A percentile compares a stretch with the other conserved stretches of the same genome.
These are phyloP conservation scores for Montifringilla adamsi DNA, from an alignment of 2,113 vertebrate genomes.

Conservation along the genomic window DNA sequence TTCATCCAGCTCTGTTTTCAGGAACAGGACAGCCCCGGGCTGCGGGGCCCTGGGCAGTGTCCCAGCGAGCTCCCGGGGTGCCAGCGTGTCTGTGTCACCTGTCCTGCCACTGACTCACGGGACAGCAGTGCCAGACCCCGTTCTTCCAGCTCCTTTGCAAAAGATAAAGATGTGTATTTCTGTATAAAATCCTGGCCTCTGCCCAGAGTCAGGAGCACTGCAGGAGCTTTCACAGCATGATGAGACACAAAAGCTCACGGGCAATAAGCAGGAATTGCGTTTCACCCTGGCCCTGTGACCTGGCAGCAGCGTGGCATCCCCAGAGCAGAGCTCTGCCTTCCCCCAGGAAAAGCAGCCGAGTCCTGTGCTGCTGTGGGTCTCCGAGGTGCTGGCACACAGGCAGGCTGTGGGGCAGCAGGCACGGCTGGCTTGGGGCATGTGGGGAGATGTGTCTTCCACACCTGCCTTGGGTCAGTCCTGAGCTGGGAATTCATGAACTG, in stretches of 20 bases:
- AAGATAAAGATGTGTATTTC: neutral
- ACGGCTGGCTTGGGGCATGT: neutral
- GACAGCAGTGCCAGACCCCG: neutral
- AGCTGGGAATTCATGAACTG: neutral
- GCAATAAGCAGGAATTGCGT: rapidly evolving
- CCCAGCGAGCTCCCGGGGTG: neutral
- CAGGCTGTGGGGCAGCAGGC: neutral
- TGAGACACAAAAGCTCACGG: neutral
- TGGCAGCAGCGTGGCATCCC: neutral
- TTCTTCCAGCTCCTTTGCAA: neutral
- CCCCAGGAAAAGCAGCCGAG: rapidly evolving
- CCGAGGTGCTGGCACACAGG: rapidly evolving
- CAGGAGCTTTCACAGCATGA: neutral
- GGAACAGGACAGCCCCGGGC: neutral
- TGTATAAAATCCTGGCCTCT: neutral
- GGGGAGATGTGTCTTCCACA: too few species aligned
- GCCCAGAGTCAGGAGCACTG: neutral
- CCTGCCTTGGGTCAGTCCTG: neutral
- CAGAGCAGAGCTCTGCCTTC: neutral
- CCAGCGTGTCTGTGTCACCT: rapidly evolving
- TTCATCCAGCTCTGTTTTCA: rapidly evolving
- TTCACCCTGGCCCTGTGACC: neutral
- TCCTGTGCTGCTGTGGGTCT: neutral
- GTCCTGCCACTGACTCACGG: rapidly evolving
- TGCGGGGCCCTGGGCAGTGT: neutral